phyloP scores from a whole-genome alignment of 2,797 vertebrate genomes.

The Hozukius guyotensis region DNA sequence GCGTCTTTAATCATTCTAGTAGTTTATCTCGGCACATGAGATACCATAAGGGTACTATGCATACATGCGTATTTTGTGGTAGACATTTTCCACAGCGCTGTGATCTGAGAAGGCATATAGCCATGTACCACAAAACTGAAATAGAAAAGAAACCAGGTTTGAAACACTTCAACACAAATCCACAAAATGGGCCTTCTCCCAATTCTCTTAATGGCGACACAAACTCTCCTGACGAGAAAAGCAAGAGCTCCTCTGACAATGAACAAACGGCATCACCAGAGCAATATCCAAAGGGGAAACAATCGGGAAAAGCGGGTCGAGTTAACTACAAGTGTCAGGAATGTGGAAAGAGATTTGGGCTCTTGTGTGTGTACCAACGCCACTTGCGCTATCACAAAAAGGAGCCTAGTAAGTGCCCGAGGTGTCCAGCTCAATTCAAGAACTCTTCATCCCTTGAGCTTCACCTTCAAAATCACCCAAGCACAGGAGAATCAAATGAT shows the following conservation, averaged over 20 bases:
- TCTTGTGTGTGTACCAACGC: constrained; percentile 83
- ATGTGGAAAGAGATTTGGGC: constrained; percentile 83
- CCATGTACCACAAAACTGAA: constrained; percentile 82
- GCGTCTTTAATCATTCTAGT: constrained; percentile 86
- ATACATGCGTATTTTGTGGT: constrained; percentile 82
- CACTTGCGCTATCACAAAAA: constrained; percentile 85
- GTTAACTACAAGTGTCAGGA: constrained; percentile 83
- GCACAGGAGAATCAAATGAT: constrained; percentile 35
- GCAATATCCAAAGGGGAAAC: constrained; percentile 44
- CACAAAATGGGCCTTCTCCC: constrained; percentile 47
- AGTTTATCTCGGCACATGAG: constrained; percentile 87
- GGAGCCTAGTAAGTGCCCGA: constrained; percentile 74
- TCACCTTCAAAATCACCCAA: constrained; percentile 78
- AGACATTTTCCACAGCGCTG: constrained; percentile 85
- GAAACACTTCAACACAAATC: constrained; percentile 53
- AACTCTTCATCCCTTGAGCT: constrained; percentile 73
- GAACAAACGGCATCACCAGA: constrained; percentile 49
- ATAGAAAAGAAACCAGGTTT: constrained; percentile 70
- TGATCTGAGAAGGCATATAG: constrained; percentile 83
- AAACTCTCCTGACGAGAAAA: constrained; percentile 43
- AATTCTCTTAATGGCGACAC: constrained; percentile 30
- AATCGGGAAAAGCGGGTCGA: constrained; percentile 60
- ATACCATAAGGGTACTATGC: constrained; percentile 86
- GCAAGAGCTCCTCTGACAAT: constrained; percentile 51
- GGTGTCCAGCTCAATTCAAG: constrained; percentile 76